Conservation (phyloP, 1,140 invertebrate genomes). For the Hylaeus volcanicus region DNA sequence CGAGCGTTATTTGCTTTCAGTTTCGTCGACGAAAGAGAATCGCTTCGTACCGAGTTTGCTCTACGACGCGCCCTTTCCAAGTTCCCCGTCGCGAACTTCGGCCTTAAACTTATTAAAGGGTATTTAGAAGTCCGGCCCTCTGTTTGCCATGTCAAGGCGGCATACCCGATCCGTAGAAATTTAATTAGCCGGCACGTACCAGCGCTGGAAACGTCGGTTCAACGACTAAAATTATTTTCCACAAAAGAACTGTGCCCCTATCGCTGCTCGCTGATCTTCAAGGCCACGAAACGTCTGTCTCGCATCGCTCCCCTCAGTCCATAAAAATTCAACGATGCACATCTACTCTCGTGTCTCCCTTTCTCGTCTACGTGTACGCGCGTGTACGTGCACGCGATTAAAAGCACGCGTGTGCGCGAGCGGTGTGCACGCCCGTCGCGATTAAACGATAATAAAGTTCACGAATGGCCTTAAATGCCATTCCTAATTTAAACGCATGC, state of each 20-base stretch:
- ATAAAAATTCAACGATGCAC: conserved; percentile 55
- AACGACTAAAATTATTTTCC: conserved; percentile 51
- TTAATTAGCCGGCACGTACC: conserved; percentile 28
- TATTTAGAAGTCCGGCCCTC: conserved; percentile 27
- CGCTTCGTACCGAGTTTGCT: neutral
- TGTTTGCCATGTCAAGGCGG: conserved; percentile 6
- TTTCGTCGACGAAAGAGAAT: conserved; percentile 3
- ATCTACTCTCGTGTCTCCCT: conserved; percentile 42
- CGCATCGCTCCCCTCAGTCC: conserved; percentile 51
- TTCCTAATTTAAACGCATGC: conserved; percentile 46
- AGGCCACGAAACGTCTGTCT: conserved; percentile 54
- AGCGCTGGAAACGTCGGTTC: conserved; percentile 33
- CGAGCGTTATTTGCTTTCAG: conserved; percentile 15
- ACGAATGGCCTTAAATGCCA: conserved; percentile 45
- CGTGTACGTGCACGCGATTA: conserved; percentile 14
- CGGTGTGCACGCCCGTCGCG: conserved; percentile 9
- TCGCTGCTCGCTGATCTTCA: conserved; percentile 47
- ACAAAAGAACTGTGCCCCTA: conserved; percentile 50
- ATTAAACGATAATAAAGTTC: conserved; percentile 52
- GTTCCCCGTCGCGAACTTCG: neutral
- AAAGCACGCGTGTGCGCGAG: neutral
- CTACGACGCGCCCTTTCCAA: neutral
- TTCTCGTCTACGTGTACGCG: neutral
- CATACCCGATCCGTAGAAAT: conserved; percentile 39
- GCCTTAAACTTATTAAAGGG: conserved; percentile 14